phyloP scores from a whole-genome alignment of 2,113 vertebrate species.

The Recurvirostra avosetta region DNA sequence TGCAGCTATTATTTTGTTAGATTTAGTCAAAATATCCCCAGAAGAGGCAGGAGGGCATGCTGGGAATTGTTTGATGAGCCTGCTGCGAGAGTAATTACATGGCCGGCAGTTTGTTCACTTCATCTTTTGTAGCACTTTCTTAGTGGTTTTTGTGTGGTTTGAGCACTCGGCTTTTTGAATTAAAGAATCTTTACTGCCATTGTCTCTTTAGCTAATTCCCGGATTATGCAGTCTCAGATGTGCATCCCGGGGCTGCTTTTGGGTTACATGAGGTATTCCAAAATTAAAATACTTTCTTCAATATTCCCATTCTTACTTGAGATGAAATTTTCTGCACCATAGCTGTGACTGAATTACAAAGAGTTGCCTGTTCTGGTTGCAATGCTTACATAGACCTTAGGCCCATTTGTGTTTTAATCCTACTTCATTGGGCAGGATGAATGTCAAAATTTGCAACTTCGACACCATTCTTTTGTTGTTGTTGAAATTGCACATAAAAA shows the following conservation, averaged over 20 bases:
- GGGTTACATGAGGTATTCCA: background rate
- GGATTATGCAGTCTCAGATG: background rate
- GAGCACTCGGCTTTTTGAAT: background rate
- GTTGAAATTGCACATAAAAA: conserved; percentile 10
- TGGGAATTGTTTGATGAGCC: conserved; percentile 13
- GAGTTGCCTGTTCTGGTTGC: background rate
- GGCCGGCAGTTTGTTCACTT: background rate
- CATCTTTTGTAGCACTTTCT: background rate
- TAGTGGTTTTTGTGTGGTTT: background rate
- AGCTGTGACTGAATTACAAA: background rate
- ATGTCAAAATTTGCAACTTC: background rate
- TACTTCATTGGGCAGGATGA: background rate
- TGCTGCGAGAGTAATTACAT: conserved; percentile 20
- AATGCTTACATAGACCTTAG: background rate
- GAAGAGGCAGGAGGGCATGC: background rate
- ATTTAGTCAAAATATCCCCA: conserved; percentile 8
- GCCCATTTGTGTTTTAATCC: background rate
- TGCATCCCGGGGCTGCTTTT: background rate
- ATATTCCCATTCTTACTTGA: background rate
- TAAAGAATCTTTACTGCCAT: background rate
- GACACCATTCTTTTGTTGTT: background rate
- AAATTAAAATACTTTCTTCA: background rate
- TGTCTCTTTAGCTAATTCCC: background rate
- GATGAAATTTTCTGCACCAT: background rate
- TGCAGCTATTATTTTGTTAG: background rate